Conservation (phyloP, 2,113 vertebrate genomes). For the Pterophyllum scalare region DNA sequence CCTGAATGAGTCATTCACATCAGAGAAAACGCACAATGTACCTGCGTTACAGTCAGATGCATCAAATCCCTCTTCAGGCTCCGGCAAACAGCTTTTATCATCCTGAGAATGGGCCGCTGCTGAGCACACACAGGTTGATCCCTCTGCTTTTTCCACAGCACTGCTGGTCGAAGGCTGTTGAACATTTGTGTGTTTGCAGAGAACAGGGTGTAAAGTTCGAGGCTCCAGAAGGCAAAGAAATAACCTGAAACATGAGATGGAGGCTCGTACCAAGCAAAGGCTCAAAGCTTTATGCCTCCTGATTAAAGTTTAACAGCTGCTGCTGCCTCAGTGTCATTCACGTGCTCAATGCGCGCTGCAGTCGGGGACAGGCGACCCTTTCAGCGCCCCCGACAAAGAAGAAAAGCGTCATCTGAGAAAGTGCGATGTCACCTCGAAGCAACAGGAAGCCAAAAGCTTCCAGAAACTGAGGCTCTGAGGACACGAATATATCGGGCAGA, state of each 20-base stretch:
- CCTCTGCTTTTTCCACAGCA: not conserved
- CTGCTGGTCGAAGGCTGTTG: rapidly evolving
- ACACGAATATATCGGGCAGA: not conserved
- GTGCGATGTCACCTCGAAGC: not conserved
- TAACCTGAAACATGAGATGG: rapidly evolving
- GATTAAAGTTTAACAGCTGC: not conserved
- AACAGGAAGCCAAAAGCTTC: not conserved
- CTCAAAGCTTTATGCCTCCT: not conserved
- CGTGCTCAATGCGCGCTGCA: not conserved
- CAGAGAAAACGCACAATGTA: not conserved
- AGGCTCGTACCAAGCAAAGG: not conserved
- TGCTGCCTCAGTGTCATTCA: no score
- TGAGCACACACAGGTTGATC: not conserved
- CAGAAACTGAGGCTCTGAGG: not conserved
- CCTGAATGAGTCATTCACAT: not conserved
- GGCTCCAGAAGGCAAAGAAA: not conserved
- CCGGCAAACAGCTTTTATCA: not conserved
- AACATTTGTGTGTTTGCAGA: no score
- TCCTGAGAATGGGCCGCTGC: not conserved
- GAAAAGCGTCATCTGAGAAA: rapidly evolving
- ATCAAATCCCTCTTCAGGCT: not conserved
- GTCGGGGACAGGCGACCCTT: not conserved
- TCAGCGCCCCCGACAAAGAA: not conserved
- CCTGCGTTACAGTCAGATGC: not conserved
- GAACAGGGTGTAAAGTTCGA: no score